Evolutionary conservation across 1,140 invertebrate species (phyloP).

Genomic region (Zaprionus camerounensis): DNA sequence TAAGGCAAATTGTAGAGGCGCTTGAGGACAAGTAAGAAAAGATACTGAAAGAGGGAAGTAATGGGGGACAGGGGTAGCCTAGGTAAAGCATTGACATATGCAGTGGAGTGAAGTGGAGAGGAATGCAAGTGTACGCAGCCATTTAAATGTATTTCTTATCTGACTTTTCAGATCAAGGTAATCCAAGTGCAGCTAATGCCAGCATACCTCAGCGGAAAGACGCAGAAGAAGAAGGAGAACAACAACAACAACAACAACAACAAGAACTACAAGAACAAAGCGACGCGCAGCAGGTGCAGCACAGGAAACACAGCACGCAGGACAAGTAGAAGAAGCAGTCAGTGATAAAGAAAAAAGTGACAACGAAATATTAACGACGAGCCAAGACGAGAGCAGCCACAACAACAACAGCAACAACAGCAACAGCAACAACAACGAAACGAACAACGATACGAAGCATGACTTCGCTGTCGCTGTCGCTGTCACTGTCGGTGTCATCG

Average conservation of each 20-base stretch:
- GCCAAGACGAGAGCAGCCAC: conserved; percentile 47
- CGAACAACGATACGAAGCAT: conserved; percentile 31
- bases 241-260: conserved; percentile 24
- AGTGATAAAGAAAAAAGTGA: conserved; percentile 34
- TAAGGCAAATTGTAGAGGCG: conserved; percentile 50
- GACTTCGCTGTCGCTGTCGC: conserved; percentile 56
- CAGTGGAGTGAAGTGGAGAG: conserved; percentile 8
- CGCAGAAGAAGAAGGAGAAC: conserved; percentile 27
- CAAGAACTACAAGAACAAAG: conserved; percentile 28
- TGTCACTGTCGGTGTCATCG: conserved; percentile 48
- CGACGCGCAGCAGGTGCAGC: conserved; percentile 27
- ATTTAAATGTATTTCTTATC: conserved; percentile 68
- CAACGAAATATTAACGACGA: conserved; percentile 60
- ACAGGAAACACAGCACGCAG: conserved; percentile 67
- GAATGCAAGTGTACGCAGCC: conserved; percentile 40
- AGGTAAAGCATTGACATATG: background rate
- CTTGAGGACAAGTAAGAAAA: background rate
- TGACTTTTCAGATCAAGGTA: conserved; percentile 68
- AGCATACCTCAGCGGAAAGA: conserved; percentile 28
- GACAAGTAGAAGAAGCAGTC: conserved; percentile 17
- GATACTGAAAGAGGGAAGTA: background rate
- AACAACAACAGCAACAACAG: conserved; percentile 20
- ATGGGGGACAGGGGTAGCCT: background rate
- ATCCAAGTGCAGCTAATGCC: conserved; percentile 72
- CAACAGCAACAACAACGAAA: conserved; percentile 13